Percentiles rank a stretch among this genome's conserved stretches.
Evolutionary conservation across 2,888 invertebrate genomes (phyloP).

Genomic region (Caenorhabditis afra): DNA sequence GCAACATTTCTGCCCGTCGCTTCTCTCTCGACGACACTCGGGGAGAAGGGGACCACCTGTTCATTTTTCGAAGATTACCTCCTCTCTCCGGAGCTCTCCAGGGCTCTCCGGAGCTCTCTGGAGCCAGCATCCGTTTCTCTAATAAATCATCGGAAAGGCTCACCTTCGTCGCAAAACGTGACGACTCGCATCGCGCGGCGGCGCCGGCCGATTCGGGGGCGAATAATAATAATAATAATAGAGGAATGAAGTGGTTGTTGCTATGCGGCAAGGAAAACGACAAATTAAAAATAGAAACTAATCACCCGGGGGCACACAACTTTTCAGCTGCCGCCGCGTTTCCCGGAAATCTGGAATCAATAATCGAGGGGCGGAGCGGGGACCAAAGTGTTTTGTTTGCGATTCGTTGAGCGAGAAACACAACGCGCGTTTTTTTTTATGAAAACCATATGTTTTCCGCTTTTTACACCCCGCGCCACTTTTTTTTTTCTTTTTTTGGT

Average conservation of each 20-base stretch:
- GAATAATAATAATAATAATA: slow-evolving; percentile 4
- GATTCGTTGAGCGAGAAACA: too few species aligned
- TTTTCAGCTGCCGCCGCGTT: background rate
- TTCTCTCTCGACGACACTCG: slow-evolving; percentile 12
- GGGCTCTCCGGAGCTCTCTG: too few species aligned
- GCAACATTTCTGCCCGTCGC: slow-evolving; percentile 17
- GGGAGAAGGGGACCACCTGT: slow-evolving; percentile 27
- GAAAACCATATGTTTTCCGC: slow-evolving; percentile 34
- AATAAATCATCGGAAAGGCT: slow-evolving; percentile 9
- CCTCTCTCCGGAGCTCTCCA: background rate
- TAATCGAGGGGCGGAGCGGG: slow-evolving; percentile 7
- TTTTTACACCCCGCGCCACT: background rate
- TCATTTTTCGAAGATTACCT: slow-evolving; percentile 33
- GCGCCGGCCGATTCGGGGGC: too few species aligned
- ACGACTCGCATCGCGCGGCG: slow-evolving; percentile 32
- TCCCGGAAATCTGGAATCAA: slow-evolving; percentile 42
- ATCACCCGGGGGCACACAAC: slow-evolving; percentile 1
- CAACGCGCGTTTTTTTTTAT: too few species aligned
- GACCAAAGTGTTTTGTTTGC: background rate
- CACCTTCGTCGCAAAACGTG: slow-evolving; percentile 42
- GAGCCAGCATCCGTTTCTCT: too few species aligned
- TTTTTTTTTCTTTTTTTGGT: too few species aligned
- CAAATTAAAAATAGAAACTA: slow-evolving; percentile 16
- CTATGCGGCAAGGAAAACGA: background rate
- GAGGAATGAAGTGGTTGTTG: too few species aligned